These are phyloP conservation scores for Pissodes strobi DNA, from an alignment of 1,140 invertebrate species.

Conservation along the genomic window DNA sequence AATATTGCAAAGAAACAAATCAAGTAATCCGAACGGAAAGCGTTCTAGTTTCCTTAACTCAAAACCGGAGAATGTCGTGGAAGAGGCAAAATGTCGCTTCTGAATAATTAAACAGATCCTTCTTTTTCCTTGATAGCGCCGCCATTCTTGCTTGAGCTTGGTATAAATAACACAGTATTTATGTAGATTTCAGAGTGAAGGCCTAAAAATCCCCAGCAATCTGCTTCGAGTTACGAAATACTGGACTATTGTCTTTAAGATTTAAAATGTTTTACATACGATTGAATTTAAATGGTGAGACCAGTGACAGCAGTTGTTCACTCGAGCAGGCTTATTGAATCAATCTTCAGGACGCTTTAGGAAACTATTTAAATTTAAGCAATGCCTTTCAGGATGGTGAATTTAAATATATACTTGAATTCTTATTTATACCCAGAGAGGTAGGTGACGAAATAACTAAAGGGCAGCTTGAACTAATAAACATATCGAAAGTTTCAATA, in stretches of 20 bases:
- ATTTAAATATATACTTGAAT: too few relatives aligned
- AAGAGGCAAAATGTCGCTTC: slow-evolving; percentile 10
- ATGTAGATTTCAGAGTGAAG: slow-evolving; percentile 31
- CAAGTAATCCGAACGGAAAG: too few relatives aligned
- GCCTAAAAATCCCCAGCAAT: slow-evolving; percentile 23
- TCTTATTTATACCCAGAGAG: too few relatives aligned
- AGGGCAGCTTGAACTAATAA: too few relatives aligned
- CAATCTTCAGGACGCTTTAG: too few relatives aligned
- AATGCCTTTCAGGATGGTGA: too few relatives aligned
- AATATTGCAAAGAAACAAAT: too few relatives aligned
- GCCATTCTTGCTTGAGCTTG: slow-evolving; percentile 1
- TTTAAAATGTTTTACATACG: slow-evolving; percentile 34
- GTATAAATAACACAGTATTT: slow-evolving; percentile 35
- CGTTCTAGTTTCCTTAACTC: too few relatives aligned
- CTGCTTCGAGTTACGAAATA: slow-evolving; percentile 25
- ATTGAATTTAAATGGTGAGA: slow-evolving; percentile 40
- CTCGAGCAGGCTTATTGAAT: slow-evolving; percentile 19
- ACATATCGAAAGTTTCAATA: too few relatives aligned
- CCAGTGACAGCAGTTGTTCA: slow-evolving; percentile 18
- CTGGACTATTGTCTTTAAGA: slow-evolving; percentile 31
- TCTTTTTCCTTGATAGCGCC: slow-evolving; percentile 12
- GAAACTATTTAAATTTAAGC: too few relatives aligned
- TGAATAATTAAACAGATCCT: slow-evolving; percentile 24
- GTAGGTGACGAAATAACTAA: too few relatives aligned
- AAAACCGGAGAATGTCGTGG: neutral